Evolutionary conservation across 2,797 vertebrate genomes (phyloP).

Genomic region (Melanotaenia pygmaea): DNA sequence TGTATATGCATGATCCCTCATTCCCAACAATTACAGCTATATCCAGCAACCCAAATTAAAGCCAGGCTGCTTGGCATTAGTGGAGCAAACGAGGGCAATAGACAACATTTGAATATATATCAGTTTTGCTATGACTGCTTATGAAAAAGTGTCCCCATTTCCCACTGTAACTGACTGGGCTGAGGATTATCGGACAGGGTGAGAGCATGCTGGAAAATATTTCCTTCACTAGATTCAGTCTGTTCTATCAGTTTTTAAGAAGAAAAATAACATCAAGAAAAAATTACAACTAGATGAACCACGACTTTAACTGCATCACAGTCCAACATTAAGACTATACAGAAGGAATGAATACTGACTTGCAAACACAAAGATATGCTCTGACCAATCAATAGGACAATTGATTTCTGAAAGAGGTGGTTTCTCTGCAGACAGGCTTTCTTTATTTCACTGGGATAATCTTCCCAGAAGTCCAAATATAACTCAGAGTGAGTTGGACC

Average conservation of each 20-base stretch:
- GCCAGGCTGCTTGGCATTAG: constrained; percentile 15
- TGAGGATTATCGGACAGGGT: neutral
- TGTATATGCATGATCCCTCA: constrained; percentile 2
- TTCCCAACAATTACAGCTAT: constrained; percentile 4
- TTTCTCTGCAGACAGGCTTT: constrained; percentile 14
- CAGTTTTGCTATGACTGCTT: constrained; percentile 35
- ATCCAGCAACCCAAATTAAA: constrained; percentile 30
- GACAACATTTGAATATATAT: constrained; percentile 52
- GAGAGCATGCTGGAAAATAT: constrained; percentile 5
- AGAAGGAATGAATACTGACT: constrained; percentile 1
- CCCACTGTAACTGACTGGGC: constrained; percentile 18
- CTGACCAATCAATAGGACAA: constrained; percentile 12
- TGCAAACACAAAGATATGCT: neutral
- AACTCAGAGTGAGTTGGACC: neutral
- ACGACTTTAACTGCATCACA: neutral
- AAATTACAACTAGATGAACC: neutral
- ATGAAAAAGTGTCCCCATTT: constrained; percentile 29
- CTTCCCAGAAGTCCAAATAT: neutral
- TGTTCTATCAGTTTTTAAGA: neutral
- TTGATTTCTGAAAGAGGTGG: constrained; percentile 2
- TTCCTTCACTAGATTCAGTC: constrained; percentile 27
- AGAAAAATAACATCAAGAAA: neutral
- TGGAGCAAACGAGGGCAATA: constrained; percentile 28
- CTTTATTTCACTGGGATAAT: constrained; percentile 4
- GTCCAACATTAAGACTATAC: neutral